Conservation (phyloP, 2,113 vertebrate genomes). For the Helogale parvula region DNA sequence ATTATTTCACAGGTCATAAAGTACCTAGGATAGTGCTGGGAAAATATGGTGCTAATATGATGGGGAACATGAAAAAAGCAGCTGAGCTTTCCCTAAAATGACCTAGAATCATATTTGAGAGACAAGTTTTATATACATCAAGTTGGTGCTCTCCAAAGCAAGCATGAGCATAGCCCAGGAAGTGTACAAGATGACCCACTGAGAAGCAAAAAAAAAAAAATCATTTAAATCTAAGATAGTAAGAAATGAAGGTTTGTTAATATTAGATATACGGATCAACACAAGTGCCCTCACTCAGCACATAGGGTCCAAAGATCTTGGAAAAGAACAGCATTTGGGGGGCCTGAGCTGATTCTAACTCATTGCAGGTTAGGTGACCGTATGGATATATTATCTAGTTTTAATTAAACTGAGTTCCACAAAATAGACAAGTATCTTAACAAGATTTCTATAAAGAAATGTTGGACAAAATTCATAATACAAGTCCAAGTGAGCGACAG, state of each 20-base stretch:
- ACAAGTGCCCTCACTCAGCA: background rate
- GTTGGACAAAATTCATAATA: background rate
- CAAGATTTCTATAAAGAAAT: background rate
- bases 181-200: background rate
- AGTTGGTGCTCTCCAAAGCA: background rate
- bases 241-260: background rate
- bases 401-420: constrained; percentile 19
- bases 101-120: background rate
- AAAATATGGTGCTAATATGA: background rate
- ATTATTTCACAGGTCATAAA: background rate
- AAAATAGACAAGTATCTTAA: background rate
- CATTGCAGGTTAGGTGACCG: background rate
- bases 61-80: background rate
- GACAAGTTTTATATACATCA: background rate
- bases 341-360: background rate
- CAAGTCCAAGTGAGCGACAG: background rate
- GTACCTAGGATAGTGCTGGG: background rate
- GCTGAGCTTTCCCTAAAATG: background rate
- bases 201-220: background rate
- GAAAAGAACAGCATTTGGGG: background rate
- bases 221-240: background rate
- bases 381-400: background rate
- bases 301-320: background rate
- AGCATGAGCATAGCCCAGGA: background rate
- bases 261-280: background rate